Evolutionary conservation across 1,140 invertebrate genomes (phyloP), one percentile per base, ranked within the genome.

Genomic region (Apis laboriosa): DNA sequence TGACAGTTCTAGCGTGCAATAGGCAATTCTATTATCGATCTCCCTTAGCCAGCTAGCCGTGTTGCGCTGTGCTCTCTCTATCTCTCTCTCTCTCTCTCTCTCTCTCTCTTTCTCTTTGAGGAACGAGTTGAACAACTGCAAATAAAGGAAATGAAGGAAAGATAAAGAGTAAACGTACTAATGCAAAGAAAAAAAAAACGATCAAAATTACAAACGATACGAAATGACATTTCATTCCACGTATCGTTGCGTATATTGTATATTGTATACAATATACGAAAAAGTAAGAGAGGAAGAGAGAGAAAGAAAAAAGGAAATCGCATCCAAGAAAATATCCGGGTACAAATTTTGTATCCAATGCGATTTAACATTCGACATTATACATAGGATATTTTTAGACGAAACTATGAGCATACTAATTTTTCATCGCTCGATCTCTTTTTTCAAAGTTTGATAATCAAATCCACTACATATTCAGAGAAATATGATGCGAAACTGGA

Each of bases 11-110:
- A 85, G 87, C 90, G 88, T 92, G 90, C 89, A 84, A 92, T 91
- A 91, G 91, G 90, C 90, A 89, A 92, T 92, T 92, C 91, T 92
- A 89, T 91, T 92, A 92, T 92, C 91, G 91, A 92, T 92, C 87
- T 28, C 28, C 74, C 64, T 84, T 24, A n/a, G 77, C 84, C 71
- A 80, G 19, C 53, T 56, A 34, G 28, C 15, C 12, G 34, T n/a
- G 51, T 24, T 53, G 49, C 67, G 21, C 9, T 21, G 72, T 24
- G 34, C 60, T 72, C 53, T 53, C 24, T 34, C 34, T 34, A 2
- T 34, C 34, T 34, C 28, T 34, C 28, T 34, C 34, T 34, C 34
- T 34, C 34, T 34, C n/a, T n/a, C n/a, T n/a, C n/a, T n/a, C n/a
- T n/a, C n/a, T n/a, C n/a, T n/a, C n/a, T n/a, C n/a, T n/a, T n/a